Base-by-base conservation (phyloP, 2,113 vertebrate genomes). In the Bos taurus region DNA sequence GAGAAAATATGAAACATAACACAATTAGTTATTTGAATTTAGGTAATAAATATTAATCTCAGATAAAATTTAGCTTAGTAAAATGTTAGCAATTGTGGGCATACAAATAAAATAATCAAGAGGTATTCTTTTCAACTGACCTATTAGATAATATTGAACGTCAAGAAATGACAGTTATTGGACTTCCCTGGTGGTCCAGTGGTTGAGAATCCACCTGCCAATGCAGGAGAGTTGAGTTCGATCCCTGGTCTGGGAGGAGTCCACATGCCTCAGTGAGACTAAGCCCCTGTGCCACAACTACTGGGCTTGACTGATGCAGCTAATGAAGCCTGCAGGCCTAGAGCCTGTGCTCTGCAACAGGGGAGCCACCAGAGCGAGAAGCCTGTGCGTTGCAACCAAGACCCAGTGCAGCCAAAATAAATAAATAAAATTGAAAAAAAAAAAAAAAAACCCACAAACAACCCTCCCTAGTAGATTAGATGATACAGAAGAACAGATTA, bases 1-100 rank as follows among this genome's bases (percentile, higher is more conserved):
- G 81, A 97, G 17, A 92, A 96, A 98, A 97, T 56, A 94, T 2
- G 88, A 91, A 81, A 82, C 2, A 89, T 50, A 64, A n/a, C 14
- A 97, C 5, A 59, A 92, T 97, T 56, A 71, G n/a, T 78, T 95
- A 71, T 91, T 92, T 95, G 67, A 71, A 81, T 83, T 92, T 81
- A 89, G 43, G 26, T 36, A 94, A 82, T 33, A 81, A 82, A 86
- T 56, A n/a, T 4, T 87, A 80, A 86, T 71, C 6, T 78, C 60
- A 16, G 11, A 83, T 48, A 97, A 74, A 84, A 86, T 85, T 60
- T 94, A 77, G 43, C 90, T 64, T 91, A 86, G 46, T 77, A 62
- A 84, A 71, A 40, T 25, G 43, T 83, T 91, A 54, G 60, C 5
- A 96, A 87, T 94, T 92, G 50, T 50, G 14, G 26, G 13, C 15